These are phyloP conservation scores for Lamproptera curius DNA, from an alignment of 2,888 invertebrate genomes.

Conservation along the genomic window DNA sequence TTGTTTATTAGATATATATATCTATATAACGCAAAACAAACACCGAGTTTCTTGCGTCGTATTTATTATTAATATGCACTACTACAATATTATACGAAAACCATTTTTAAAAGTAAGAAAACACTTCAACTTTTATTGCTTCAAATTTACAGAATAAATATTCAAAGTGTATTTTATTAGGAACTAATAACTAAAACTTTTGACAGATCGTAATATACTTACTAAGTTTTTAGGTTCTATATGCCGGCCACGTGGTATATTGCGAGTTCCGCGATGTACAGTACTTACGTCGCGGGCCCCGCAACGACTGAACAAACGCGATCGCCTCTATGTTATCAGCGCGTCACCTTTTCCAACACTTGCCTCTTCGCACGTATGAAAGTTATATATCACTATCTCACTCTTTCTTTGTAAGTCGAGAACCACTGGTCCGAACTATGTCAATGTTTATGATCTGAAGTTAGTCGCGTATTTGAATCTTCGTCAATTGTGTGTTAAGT, in stretches of 20 bases:
- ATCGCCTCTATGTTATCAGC: conserved; percentile 30
- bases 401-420: conserved; percentile 5
- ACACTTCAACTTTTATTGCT: no score
- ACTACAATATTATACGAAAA: no score
- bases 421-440: conserved; percentile 24
- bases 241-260: conserved; percentile 64
- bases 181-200: background rate
- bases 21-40: no score
- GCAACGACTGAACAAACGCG: conserved; percentile 54
- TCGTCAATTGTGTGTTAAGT: conserved; percentile 14
- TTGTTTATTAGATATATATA: no score
- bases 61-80: no score
- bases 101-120: no score
- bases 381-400: conserved; percentile 4
- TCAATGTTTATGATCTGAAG: conserved; percentile 25
- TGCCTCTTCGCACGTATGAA: conserved; percentile 22
- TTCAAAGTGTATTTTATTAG: background rate
- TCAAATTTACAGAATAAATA: no score
- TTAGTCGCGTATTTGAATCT: conserved; percentile 24
- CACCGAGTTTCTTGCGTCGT: no score
- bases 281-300: conserved; percentile 57
- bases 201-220: conserved; percentile 36
- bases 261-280: conserved; percentile 35
- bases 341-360: conserved; percentile 20
- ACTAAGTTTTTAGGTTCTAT: conserved; percentile 49